A percentile compares a stretch with the other conserved stretches of the same genome.
Evolutionary conservation across 2,113 vertebrate species (phyloP).

Genomic region (Telmatochromis bifrenatus): DNA sequence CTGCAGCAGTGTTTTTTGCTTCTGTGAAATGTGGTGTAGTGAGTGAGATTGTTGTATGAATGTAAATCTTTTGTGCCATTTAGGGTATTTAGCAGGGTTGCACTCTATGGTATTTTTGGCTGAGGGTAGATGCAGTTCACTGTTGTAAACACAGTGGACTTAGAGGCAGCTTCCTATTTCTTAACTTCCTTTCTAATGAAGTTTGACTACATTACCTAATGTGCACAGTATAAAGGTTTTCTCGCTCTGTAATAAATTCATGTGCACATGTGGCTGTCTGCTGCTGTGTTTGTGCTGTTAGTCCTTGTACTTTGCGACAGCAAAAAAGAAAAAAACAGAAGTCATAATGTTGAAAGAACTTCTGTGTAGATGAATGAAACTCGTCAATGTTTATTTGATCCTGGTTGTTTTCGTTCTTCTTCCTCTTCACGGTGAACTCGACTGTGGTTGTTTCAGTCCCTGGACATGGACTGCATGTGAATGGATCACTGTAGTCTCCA

Average conservation of each 20-base stretch:
- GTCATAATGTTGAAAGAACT: not conserved
- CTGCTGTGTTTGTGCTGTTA: not conserved
- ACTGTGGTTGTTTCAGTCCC: not conserved
- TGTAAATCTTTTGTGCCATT: not conserved
- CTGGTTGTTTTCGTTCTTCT: not conserved
- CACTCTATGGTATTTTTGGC: not conserved
- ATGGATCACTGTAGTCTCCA: not conserved
- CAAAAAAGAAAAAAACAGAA: not conserved
- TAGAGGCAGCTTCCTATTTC: not conserved
- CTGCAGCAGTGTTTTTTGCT: not conserved
- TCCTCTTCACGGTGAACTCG: not conserved
- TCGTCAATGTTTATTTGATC: not conserved
- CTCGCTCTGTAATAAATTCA: not conserved
- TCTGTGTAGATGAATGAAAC: not conserved
- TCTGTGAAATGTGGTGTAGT: not conserved
- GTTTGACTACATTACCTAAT: not conserved
- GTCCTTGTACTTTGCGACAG: not conserved
- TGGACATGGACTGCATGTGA: not conserved
- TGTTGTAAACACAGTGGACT: not conserved
- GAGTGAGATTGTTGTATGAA: not conserved
- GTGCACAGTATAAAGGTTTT: not conserved
- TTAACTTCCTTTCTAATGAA: not conserved
- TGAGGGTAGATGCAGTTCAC: not conserved
- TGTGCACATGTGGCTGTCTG: not conserved
- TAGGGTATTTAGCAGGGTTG: not conserved